Evolutionary conservation across 2,797 vertebrate species (phyloP).

Genomic region (Lithobates pipiens): DNA sequence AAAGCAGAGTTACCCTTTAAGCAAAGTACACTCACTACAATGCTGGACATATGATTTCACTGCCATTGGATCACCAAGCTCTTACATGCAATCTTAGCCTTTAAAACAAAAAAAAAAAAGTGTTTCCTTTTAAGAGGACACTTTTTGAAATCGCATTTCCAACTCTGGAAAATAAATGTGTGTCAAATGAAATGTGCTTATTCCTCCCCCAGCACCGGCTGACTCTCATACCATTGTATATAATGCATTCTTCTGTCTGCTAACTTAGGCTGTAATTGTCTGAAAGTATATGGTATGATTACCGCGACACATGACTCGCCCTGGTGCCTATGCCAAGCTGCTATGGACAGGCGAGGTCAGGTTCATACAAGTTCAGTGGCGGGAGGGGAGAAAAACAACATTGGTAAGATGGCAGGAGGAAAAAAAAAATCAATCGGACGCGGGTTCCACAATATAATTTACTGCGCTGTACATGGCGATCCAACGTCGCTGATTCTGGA

Average conservation of each 20-base stretch:
- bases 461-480: too few species aligned
- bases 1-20: too few species aligned
- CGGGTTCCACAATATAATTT: neutral
- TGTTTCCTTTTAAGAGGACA: too few species aligned
- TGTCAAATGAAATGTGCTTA: neutral
- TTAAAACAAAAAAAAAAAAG: too few species aligned
- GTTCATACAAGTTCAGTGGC: conserved; percentile 45
- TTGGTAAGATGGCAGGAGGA: too few species aligned
- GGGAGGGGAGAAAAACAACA: neutral
- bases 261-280: conserved; percentile 43
- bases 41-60: too few species aligned
- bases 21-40: too few species aligned
- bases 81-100: too few species aligned
- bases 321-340: conserved; percentile 22
- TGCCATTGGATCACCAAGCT: too few species aligned
- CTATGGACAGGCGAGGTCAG: conserved; percentile 42
- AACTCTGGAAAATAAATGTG: conserved; percentile 13
- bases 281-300: conserved; percentile 41
- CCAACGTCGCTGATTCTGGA: too few species aligned
- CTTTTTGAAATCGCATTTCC: neutral
- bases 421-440: neutral
- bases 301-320: conserved; percentile 32
- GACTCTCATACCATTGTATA: conserved; percentile 16
- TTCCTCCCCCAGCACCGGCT: neutral
- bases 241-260: conserved; percentile 46